Base-by-base conservation (phyloP, 35 echinoderm and acorn worm species). In the Holothuria glaberrima region DNA sequence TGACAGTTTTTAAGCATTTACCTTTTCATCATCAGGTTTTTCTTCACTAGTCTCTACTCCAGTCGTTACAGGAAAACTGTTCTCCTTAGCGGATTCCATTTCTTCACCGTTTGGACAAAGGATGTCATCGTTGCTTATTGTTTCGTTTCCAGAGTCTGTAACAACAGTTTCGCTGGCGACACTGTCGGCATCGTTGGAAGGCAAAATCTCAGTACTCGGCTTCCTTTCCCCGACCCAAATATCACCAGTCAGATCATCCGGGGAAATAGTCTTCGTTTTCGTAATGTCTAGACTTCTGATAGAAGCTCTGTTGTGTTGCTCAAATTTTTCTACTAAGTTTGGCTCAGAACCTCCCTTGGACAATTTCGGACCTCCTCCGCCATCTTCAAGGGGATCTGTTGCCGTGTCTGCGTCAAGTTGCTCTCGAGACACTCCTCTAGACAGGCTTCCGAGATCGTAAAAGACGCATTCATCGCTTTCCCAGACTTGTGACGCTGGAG, bases 381-480 rank as follows among this genome's bases (percentile, higher is more conserved):
- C 31, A 12, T 10, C 29, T 13, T 13, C 56, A 12, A 36, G 24
- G 52, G 80, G 24, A 41, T 84, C 57, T n/a, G 48, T 22, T 26
- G 12, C 20, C 3, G 16, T 30, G 50, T 54, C 16, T 54, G 13
- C 5, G 50, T 82, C 79, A 19, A 82, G 30, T 19, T 54, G 28
- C 48, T 82, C 79, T 58, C 24, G 10, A 22, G 79, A 82, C 1
- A 56, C 48, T 4, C 48, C 79, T 48, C 79, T 56, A 41, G 79
- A 82, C 21, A 82, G 20, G 50, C 79, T 82, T 50, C 79, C 79
- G 30, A 82, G 48, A 82, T 82, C 79, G 22, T 82, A 82, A 32
- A 82, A 82, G 79, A 82, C 50, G 25, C 79, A 82, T 32, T 82
- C 79, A 20, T 82, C 79, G 50, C 79, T 82, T 32, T 82, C 79